Conservation (phyloP, 2,888 invertebrate genomes). For the Drosophila testacea region DNA sequence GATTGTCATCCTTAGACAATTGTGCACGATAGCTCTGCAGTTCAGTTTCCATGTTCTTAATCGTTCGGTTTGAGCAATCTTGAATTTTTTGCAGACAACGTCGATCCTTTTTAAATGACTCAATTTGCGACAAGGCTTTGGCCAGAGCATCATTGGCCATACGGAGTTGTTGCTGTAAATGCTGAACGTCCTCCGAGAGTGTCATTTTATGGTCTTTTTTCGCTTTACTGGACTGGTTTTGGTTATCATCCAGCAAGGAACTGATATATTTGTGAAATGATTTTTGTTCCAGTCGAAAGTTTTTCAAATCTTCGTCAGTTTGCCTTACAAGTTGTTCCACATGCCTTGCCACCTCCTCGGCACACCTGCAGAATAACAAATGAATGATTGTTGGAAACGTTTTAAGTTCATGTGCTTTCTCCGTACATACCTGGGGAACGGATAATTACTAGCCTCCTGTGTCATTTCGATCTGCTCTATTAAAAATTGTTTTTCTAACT, state of each 20-base stretch:
- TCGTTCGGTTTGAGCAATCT: constrained; percentile 89
- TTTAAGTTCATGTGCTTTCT: not conserved
- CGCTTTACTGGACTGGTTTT: constrained; percentile 69
- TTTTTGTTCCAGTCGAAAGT: constrained; percentile 79
- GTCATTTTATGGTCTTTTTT: constrained; percentile 52
- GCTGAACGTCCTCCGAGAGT: constrained; percentile 28
- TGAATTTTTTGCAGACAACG: constrained; percentile 88
- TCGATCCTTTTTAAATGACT: constrained; percentile 87
- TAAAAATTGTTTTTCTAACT: not conserved
- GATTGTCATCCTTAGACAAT: constrained; percentile 53
- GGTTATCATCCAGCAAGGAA: constrained; percentile 84
- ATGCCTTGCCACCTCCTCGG: constrained; percentile 60
- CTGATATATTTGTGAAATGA: constrained; percentile 78
- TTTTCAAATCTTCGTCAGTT: constrained; percentile 76
- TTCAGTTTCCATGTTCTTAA: constrained; percentile 89
- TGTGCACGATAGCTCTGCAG: constrained; percentile 86
- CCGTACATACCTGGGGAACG: constrained; percentile 39
- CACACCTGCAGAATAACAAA: constrained; percentile 29
- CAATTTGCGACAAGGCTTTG: constrained; percentile 84
- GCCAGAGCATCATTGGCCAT: constrained; percentile 80
- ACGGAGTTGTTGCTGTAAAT: constrained; percentile 63
- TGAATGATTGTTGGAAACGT: not conserved
- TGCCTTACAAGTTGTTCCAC: constrained; percentile 76
- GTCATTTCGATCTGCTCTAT: constrained; percentile 40
- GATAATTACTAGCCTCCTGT: constrained; percentile 49